Base-by-base conservation (phyloP, 2,113 vertebrate genomes). In the Pterophyllum scalare region DNA sequence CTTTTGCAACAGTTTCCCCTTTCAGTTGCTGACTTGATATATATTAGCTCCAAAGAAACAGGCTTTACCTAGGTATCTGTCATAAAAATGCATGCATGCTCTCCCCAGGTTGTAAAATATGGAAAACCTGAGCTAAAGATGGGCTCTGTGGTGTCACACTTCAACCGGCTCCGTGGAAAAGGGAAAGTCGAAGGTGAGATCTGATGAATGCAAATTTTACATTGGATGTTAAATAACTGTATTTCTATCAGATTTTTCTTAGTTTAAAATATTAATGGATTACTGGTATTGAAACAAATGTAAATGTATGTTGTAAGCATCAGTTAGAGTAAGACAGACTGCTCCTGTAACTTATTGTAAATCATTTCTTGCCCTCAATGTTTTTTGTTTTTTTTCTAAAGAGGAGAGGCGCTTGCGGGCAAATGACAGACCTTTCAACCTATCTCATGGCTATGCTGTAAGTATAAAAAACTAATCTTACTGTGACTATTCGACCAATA, bases 391-490 rank as follows among this genome's bases (percentile, higher is more conserved):
- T 31, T 14, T 28, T 77, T n/a, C 8, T 98, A 96, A 96, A 95
- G 94, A 95, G 90, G 95, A 97, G 79, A 95, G 98, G 85, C 81
- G 83, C 62, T 91, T 99, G 40, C 95, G 95, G 88, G 97, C 97
- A 11, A 99, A 99, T 65, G 97, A 98, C 90, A 94, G 97, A 64
- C 80, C 95, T 81, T 96, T 96, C 82, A 99, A 97, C 91, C 85
- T 96, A 57, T 93, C 95, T 35, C 98, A 96, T 77, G 86, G 91
- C 49, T 99, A 99, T 90, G 97, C 96, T 35, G 98, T 99, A 85
- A 97, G 98, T 94, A 67, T 2, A 31, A 15, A 15, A 35, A 22
- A 57, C 12, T 22, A 9, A 56, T 56, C 28, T 33, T 35, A n/a
- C 43, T 49, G 33, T 11, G 14, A 14, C 52, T 54, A 20, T 3